These are phyloP conservation scores for Lepisosteus osseus DNA, from an alignment of 2,113 vertebrate species.

Conservation along the genomic window DNA sequence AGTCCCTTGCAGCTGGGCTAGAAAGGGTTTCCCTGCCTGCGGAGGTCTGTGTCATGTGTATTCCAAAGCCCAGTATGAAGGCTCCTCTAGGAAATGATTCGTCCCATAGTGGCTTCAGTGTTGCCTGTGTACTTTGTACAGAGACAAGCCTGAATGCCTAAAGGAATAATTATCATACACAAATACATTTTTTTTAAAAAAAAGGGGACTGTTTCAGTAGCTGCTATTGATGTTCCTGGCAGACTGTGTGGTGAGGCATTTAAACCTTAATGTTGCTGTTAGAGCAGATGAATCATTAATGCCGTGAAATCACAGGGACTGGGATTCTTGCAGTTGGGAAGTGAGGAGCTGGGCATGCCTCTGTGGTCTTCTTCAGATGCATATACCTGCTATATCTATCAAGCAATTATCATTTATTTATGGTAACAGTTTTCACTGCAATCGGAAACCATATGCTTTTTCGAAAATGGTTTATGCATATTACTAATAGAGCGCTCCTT, in stretches of 20 bases:
- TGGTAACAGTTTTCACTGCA: slow-evolving; percentile 32
- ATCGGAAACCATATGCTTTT: too few relatives aligned
- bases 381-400: slow-evolving; percentile 31
- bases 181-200: slow-evolving; percentile 27
- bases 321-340: slow-evolving; percentile 31
- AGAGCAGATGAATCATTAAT: slow-evolving; percentile 58
- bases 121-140: slow-evolving; percentile 7
- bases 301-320: slow-evolving; percentile 41
- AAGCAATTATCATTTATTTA: slow-evolving; percentile 62
- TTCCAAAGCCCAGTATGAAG: too few relatives aligned
- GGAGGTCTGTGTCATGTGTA: too few relatives aligned
- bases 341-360: slow-evolving; percentile 28
- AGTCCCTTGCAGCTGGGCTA: too few relatives aligned
- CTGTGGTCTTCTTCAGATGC: slow-evolving; percentile 36
- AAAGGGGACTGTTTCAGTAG: slow-evolving; percentile 40
- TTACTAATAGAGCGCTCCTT: too few relatives aligned
- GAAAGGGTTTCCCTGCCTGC: too few relatives aligned
- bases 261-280: slow-evolving; percentile 50
- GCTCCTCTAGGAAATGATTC: too few relatives aligned
- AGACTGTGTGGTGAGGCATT: slow-evolving; percentile 37
- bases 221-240: slow-evolving; percentile 40
- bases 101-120: slow-evolving; percentile 10
- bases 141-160: slow-evolving; percentile 22
- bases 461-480: too few relatives aligned
- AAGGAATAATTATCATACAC: slow-evolving; percentile 41